Conservation (phyloP, 2,797 vertebrate species). For the Hypotaenidia philippensis region DNA sequence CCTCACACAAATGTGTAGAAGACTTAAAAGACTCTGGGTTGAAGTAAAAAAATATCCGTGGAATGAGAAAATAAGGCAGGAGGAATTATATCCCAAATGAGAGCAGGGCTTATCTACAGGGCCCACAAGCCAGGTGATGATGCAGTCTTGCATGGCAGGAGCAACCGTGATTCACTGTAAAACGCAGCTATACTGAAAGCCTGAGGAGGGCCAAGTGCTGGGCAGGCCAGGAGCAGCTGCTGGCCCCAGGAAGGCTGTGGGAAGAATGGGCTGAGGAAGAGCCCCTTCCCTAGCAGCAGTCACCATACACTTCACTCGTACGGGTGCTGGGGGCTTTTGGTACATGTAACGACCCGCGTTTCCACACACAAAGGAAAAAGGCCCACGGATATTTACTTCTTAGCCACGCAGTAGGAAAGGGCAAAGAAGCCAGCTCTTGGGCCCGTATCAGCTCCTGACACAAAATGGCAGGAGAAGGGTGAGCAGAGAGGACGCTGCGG, state of each 20-base stretch:
- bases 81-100: not conserved
- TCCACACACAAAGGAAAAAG: not conserved
- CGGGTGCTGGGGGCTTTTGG: not conserved
- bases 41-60: accelerated
- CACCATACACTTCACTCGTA: accelerated
- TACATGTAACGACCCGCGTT: not conserved
- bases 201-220: not conserved
- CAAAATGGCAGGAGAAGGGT: not conserved
- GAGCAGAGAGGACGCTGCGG: not conserved
- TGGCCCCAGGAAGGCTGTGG: not conserved
- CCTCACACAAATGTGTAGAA: not conserved
- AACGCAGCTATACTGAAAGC: accelerated
- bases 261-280: not conserved
- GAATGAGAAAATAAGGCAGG: not conserved
- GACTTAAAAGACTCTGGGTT: not conserved
- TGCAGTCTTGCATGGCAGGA: not conserved
- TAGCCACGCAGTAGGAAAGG: no score
- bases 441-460: accelerated
- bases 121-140: accelerated
- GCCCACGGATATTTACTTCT: not conserved
- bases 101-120: not conserved
- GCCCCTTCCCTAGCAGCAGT: no score
- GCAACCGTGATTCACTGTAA: not conserved
- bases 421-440: accelerated
- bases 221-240: not conserved